These are phyloP conservation scores for Melipona beecheii DNA, from an alignment of 2,888 invertebrate genomes.

Conservation along the genomic window DNA sequence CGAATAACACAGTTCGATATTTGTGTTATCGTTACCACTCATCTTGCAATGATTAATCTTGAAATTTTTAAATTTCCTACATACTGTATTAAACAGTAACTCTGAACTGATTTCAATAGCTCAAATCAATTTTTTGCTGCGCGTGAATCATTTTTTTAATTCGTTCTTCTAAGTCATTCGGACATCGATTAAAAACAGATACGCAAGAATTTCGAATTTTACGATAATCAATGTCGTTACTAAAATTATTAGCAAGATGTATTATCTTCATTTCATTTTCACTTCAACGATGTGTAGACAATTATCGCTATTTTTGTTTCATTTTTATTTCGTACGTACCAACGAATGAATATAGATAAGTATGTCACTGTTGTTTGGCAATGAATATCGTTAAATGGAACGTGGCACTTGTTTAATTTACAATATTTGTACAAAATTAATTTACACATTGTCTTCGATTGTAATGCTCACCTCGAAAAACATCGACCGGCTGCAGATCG, in stretches of 20 bases:
- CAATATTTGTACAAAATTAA: not conserved
- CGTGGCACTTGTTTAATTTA: not conserved
- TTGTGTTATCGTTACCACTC: slow-evolving; percentile 34
- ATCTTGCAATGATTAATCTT: slow-evolving; percentile 37
- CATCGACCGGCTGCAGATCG: slow-evolving; percentile 88
- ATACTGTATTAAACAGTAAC: slow-evolving; percentile 28
- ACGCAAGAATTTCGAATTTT: not conserved
- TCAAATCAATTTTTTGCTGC: slow-evolving; percentile 14
- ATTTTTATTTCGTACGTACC: not conserved
- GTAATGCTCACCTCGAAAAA: slow-evolving; percentile 87
- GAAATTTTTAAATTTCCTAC: slow-evolving; percentile 39
- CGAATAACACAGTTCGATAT: not conserved
- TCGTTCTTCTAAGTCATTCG: not conserved
- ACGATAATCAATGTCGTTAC: not conserved
- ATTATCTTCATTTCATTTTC: not conserved
- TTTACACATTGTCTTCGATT: not conserved
- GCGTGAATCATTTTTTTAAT: not conserved
- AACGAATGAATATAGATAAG: not conserved
- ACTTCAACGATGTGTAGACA: too few relatives aligned
- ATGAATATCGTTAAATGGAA: not conserved
- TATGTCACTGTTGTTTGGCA: not conserved
- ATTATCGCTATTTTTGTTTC: too few relatives aligned
- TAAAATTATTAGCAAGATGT: not conserved
- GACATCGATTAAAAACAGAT: not conserved
- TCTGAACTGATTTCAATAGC: slow-evolving; percentile 36